Percentiles rank a stretch among this genome's conserved stretches.
Evolutionary conservation across 2,888 invertebrate genomes (phyloP).

Genomic region (Saturnia japonica): DNA sequence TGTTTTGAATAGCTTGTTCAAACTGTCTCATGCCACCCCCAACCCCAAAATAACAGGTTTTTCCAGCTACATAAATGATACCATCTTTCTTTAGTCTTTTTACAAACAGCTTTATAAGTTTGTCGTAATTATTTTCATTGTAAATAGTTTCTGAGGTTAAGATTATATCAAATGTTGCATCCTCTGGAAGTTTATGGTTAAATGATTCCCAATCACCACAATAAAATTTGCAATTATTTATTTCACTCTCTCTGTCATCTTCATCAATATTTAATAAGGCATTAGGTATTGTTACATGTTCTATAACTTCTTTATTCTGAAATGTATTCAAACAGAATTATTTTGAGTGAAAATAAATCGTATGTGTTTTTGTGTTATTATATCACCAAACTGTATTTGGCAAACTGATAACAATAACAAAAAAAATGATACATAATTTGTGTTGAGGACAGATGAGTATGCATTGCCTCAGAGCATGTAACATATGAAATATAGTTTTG

Average conservation of each 20-base stretch:
- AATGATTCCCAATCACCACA: constrained; percentile 90
- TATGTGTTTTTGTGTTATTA: neutral
- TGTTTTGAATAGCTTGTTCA: constrained; percentile 82
- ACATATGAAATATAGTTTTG: too few species aligned
- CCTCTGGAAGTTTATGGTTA: constrained; percentile 55
- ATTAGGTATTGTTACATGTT: constrained; percentile 91
- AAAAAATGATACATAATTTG: too few species aligned
- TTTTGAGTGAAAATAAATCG: neutral
- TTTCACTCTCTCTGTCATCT: constrained; percentile 51
- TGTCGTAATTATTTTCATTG: constrained; percentile 89
- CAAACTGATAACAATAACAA: too few species aligned
- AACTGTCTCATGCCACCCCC: constrained; percentile 93
- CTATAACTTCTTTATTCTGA: constrained; percentile 93
- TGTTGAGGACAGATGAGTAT: too few species aligned
- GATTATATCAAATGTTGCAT: constrained; percentile 89
- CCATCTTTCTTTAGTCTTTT: constrained; percentile 84
- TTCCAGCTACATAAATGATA: constrained; percentile 89
- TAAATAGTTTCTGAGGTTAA: constrained; percentile 97
- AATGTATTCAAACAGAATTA: constrained; percentile 33
- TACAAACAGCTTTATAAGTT: constrained; percentile 87
- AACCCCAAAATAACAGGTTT: constrained; percentile 96
- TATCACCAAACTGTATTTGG: neutral
- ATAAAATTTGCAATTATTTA: constrained; percentile 80
- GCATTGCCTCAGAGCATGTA: too few species aligned
- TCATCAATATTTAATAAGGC: constrained; percentile 84